Evolutionary conservation across 2,888 invertebrate species (phyloP).

Genomic region (Formica aserva): DNA sequence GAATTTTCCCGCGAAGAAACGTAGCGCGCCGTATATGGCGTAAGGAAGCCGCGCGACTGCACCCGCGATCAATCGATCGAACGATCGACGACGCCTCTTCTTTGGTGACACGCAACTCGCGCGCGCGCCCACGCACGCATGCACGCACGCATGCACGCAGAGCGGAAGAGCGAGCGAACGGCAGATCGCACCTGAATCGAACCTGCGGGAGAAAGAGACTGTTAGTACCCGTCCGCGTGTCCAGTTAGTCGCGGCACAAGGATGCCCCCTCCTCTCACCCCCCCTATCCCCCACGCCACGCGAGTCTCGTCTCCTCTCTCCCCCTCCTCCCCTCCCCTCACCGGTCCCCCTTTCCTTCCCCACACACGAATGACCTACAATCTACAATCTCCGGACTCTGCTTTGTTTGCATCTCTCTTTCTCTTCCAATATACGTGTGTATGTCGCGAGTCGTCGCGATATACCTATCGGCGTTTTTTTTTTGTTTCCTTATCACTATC

Average conservation of each 20-base stretch:
- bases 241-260: conserved; percentile 84
- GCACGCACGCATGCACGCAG: conserved; percentile 41
- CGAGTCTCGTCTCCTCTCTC: background rate
- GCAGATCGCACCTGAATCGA: conserved; percentile 78
- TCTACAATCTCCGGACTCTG: conserved; percentile 71
- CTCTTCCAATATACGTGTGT: background rate
- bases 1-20: conserved; percentile 1
- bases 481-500: background rate
- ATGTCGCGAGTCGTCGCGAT: background rate
- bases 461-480: background rate
- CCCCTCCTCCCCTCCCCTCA: background rate
- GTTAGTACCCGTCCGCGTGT: conserved; percentile 80
- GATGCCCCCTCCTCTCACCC: conserved; percentile 76
- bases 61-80: conserved; percentile 57
- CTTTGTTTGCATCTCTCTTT: conserved; percentile 65
- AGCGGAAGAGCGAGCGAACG: conserved; percentile 1
- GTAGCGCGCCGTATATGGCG: background rate
- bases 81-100: conserved; percentile 45
- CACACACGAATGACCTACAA: conserved; percentile 82
- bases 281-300: background rate
- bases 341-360: background rate
- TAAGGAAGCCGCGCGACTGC: conserved; percentile 31
- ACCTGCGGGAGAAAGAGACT: conserved; percentile 83
- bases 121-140: conserved; percentile 18
- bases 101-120: conserved; percentile 2